Evolutionary conservation across 2,113 vertebrate genomes (phyloP).

Genomic region (Tupaia chinensis): DNA sequence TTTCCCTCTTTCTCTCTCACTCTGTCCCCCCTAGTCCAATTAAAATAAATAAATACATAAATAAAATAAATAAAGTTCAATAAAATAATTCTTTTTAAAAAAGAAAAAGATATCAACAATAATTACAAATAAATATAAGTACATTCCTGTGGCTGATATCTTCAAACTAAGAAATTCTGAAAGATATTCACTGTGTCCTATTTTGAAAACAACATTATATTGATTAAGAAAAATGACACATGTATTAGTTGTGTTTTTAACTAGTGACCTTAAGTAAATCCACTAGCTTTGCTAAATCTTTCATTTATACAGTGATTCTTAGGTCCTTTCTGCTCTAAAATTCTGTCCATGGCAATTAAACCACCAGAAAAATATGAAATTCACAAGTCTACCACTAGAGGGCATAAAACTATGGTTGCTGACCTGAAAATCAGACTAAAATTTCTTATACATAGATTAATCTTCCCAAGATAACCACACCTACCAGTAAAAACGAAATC

Average conservation of each 20-base stretch:
- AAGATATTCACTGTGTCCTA: background rate
- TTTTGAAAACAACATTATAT: constrained; percentile 23
- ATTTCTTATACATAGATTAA: background rate
- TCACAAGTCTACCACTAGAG: constrained; percentile 59
- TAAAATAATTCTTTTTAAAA: too few species aligned
- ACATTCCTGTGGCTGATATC: background rate
- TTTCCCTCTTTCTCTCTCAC: too few species aligned
- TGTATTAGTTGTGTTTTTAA: background rate
- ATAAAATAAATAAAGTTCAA: too few species aligned
- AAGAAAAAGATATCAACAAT: constrained; percentile 34
- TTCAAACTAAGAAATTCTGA: constrained; percentile 50
- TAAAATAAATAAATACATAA: too few species aligned
- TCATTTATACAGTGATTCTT: background rate
- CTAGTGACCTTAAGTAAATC: constrained; percentile 18
- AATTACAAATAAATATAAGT: constrained; percentile 52
- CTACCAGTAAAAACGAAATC: too few species aligned
- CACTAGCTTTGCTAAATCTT: constrained; percentile 17
- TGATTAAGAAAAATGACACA: background rate
- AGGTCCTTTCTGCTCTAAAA: background rate
- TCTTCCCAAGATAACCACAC: background rate
- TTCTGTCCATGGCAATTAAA: background rate
- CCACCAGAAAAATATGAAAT: constrained; percentile 58
- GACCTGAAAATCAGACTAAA: constrained; percentile 31
- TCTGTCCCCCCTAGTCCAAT: too few species aligned
- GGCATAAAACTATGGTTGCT: constrained; percentile 59